A percentile compares a stretch with the other conserved stretches of the same genome.
Evolutionary conservation across 2,888 invertebrate genomes (phyloP).

Genomic region (Thymelicus sylvestris): DNA sequence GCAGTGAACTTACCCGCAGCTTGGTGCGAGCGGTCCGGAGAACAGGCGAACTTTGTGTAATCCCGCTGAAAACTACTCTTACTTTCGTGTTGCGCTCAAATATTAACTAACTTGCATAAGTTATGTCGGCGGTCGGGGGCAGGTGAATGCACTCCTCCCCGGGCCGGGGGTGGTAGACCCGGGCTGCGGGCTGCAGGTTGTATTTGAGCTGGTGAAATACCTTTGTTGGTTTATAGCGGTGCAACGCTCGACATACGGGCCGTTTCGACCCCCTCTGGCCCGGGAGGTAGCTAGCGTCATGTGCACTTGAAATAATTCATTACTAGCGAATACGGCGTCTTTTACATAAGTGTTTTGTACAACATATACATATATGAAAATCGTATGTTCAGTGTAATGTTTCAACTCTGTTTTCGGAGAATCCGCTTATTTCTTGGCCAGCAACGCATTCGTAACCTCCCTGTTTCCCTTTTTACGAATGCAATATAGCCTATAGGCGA

Average conservation of each 20-base stretch:
- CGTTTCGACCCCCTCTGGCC: slow-evolving; percentile 37
- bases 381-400: too few relatives aligned
- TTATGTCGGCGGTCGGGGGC: slow-evolving; percentile 55
- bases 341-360: neutral
- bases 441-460: too few relatives aligned
- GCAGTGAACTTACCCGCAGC: slow-evolving; percentile 27
- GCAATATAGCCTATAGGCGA: too few relatives aligned
- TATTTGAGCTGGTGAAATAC: slow-evolving; percentile 48
- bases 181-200: slow-evolving; percentile 39
- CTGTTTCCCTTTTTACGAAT: too few relatives aligned
- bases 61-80: slow-evolving; percentile 61
- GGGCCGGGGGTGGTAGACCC: slow-evolving; percentile 22
- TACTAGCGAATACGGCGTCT: slow-evolving; percentile 6
- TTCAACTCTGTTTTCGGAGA: too few relatives aligned
- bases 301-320: slow-evolving; percentile 25
- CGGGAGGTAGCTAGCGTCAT: slow-evolving; percentile 29
- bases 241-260: slow-evolving; percentile 47
- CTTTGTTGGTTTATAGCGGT: slow-evolving; percentile 47
- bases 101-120: slow-evolving; percentile 81
- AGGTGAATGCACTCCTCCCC: slow-evolving; percentile 66
- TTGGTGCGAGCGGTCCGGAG: slow-evolving; percentile 27
- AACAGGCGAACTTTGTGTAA: slow-evolving; percentile 45
- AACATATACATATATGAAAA: neutral
- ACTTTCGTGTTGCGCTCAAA: slow-evolving; percentile 74
- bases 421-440: too few relatives aligned